Evolutionary conservation across 1,140 invertebrate species (phyloP), one percentile per base, ranked within the genome.

Genomic region (Trichonephila clavipes): DNA sequence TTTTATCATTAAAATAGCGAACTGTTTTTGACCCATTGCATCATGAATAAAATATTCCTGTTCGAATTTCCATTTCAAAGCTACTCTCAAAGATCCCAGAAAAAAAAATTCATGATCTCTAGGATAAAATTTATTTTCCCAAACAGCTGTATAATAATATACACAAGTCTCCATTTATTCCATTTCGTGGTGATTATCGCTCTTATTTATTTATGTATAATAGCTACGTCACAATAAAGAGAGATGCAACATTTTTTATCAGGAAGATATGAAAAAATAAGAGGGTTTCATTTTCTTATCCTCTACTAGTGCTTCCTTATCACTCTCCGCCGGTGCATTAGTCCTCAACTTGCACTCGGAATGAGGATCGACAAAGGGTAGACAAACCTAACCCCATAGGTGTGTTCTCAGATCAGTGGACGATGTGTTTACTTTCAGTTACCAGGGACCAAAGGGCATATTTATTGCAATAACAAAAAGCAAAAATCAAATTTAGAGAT

Each of bases 251-350:
- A 77, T 77, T 19, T 18, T 64, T 69, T 69, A 69, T 69, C 66
- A 14, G 8, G n/a, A 40, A 40, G 34, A 28, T 10, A 28, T 18
- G 69, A 72, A 72, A 24, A 16, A 5, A 77, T 18, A 28, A 34
- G 1, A 34, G 28, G 28, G 72, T 77, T 77, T 77, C 72, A 77
- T 16, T 77, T 77, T 77, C 72, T 77, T 77, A 77, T 77, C 72
- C 16, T 40, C 34, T 19, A 3, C 16, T 0, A 77, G 72, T 77
- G 34, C 72, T 77, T 77, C 34, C 72, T 77, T 77, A 77, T 77
- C 72, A 34, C 34, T 16, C 16, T 40, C 34, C 16, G 16, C 28
- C 2, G 34, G 72, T 77, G 72, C 72, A 77, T 34, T 1, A 16
- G 16, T 77, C 24, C 72, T 77, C 28, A 77, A 40, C 34, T 40